Conservation (phyloP, 1,140 invertebrate genomes). For the Drosophila bocki region DNA sequence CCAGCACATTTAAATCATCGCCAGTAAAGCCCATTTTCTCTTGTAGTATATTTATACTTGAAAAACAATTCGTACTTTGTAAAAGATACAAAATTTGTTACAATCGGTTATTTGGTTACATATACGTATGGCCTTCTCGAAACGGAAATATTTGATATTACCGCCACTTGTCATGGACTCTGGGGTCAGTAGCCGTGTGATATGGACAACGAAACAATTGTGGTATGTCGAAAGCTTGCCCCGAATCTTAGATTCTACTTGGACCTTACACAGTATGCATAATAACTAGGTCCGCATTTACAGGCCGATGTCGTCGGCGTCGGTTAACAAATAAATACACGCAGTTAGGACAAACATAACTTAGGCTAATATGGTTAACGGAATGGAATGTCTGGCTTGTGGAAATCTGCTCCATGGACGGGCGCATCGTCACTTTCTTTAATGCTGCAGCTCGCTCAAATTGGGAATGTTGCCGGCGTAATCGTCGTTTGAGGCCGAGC, state of each 20-base stretch:
- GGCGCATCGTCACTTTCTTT: constrained; percentile 18
- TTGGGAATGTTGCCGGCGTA: constrained; percentile 72
- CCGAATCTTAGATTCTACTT: constrained; percentile 47
- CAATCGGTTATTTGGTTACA: constrained; percentile 36
- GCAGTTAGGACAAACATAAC: constrained; percentile 32
- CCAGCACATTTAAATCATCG: background rate
- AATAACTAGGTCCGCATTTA: constrained; percentile 23
- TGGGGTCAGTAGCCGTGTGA: constrained; percentile 17
- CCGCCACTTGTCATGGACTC: constrained; percentile 37
- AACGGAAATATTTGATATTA: constrained; percentile 52
- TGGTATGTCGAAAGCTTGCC: constrained; percentile 36
- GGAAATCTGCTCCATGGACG: constrained; percentile 48
- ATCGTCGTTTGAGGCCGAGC: constrained; percentile 78
- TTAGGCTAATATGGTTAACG: constrained; percentile 37
- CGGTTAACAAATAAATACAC: constrained; percentile 26
- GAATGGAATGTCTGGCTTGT: constrained; percentile 66
- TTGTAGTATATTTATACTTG: constrained; percentile 43
- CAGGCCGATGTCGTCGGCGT: constrained; percentile 16
- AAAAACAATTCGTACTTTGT: constrained; percentile 47
- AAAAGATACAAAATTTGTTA: constrained; percentile 59
- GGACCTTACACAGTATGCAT: constrained; percentile 35
- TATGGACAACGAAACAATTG: constrained; percentile 29
- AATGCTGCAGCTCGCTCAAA: constrained; percentile 63
- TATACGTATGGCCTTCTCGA: constrained; percentile 30
- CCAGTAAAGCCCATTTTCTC: background rate